Evolutionary conservation across 2,888 invertebrate species (phyloP).

Genomic region (Macrosoma leucophasiata): DNA sequence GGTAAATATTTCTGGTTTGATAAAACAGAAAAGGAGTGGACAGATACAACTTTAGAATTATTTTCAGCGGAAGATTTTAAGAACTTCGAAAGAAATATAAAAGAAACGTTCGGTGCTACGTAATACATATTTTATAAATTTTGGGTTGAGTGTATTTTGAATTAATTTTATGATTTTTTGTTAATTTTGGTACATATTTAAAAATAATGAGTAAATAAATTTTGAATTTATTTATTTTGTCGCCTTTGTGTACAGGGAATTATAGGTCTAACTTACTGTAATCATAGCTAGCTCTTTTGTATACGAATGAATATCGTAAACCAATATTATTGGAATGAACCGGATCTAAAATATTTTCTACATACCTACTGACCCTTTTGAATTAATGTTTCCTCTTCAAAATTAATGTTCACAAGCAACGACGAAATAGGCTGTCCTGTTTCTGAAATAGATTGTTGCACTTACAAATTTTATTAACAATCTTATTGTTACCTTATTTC

Average conservation of each 20-base stretch:
- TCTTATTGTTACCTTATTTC: background rate
- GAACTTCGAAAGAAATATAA: background rate
- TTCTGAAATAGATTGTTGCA: conserved; percentile 15
- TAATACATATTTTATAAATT: background rate
- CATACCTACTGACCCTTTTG: conserved; percentile 10
- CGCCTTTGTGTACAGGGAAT: background rate
- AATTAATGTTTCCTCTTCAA: conserved; percentile 11
- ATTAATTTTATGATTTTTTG: background rate
- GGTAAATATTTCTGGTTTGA: conserved; percentile 32
- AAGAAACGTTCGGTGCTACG: background rate
- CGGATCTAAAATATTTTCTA: conserved; percentile 5
- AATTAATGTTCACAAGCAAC: conserved; percentile 16
- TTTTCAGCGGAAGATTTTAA: background rate
- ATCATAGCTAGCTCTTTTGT: background rate
- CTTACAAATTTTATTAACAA: conserved; percentile 3
- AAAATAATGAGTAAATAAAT: conserved; percentile 3
- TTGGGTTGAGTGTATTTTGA: background rate
- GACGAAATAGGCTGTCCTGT: conserved; percentile 17
- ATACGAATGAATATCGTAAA: background rate
- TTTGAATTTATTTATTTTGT: background rate
- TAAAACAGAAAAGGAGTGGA: conserved; percentile 29
- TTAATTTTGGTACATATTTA: background rate
- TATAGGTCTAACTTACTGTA: background rate
- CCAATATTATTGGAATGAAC: background rate
- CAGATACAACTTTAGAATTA: conserved; percentile 15